Evolutionary conservation across 2,113 vertebrate genomes (phyloP).

Genomic region (Ondatra zibethicus): DNA sequence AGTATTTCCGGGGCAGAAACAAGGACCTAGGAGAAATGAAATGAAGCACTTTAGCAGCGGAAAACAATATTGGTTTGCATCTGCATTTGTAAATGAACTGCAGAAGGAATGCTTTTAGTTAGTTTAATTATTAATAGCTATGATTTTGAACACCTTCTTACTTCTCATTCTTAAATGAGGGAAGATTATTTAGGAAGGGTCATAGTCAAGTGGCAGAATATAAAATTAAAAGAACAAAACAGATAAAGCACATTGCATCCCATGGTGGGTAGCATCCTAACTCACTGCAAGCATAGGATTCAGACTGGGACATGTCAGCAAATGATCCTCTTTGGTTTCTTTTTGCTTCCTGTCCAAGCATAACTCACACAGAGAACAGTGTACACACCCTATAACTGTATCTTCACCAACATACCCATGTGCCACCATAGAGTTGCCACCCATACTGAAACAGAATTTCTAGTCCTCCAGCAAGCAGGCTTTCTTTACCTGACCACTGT

Average conservation of each 20-base stretch:
- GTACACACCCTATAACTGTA: not conserved
- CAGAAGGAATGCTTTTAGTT: constrained; percentile 36
- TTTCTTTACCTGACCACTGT: not conserved
- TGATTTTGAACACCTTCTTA: constrained; percentile 25
- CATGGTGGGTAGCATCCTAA: not conserved
- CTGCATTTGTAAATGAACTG: constrained; percentile 53
- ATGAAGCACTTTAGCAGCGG: constrained; percentile 27
- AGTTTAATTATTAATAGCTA: constrained; percentile 61
- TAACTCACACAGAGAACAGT: not conserved
- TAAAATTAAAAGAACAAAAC: constrained; percentile 4
- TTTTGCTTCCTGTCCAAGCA: not conserved
- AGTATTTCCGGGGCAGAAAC: constrained; percentile 50
- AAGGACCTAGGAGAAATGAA: constrained; percentile 63
- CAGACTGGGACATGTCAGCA: not conserved
- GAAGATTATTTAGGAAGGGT: not conserved
- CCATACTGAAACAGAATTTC: not conserved
- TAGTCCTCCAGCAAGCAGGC: not conserved
- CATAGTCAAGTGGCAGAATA: not conserved
- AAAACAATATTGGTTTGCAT: constrained; percentile 64
- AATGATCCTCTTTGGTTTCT: not conserved
- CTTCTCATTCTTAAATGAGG: not conserved
- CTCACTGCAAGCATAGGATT: not conserved
- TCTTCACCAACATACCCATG: not conserved
- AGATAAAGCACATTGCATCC: not conserved
- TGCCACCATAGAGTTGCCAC: not conserved